These are phyloP conservation scores for Xiphophorus birchmanni DNA, from an alignment of 2,797 vertebrate species.

Conservation along the genomic window DNA sequence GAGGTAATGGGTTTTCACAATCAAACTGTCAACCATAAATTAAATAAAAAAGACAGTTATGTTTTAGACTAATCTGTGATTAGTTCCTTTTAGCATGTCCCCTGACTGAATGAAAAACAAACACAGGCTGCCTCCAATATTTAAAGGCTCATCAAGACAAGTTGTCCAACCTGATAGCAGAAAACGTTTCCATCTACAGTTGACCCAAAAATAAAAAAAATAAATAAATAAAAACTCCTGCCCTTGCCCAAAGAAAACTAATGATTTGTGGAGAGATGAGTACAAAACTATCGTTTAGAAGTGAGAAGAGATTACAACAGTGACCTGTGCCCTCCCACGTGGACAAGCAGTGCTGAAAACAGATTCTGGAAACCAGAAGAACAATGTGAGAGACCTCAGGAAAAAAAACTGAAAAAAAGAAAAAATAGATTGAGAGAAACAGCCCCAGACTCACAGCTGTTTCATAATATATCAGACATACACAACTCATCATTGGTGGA, in stretches of 20 bases:
- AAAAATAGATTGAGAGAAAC: background rate
- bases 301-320: constrained; percentile 58
- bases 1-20: constrained; percentile 84
- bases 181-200: constrained; percentile 14
- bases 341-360: constrained; percentile 69
- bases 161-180: constrained; percentile 1
- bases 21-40: constrained; percentile 80
- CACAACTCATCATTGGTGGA: constrained; percentile 54
- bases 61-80: constrained; percentile 64
- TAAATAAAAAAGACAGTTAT: constrained; percentile 38
- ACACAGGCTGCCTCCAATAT: constrained; percentile 47
- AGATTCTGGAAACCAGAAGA: constrained; percentile 49
- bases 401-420: too few species aligned
- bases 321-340: constrained; percentile 63
- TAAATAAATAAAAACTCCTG: constrained; percentile 34
- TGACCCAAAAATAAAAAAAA: background rate
- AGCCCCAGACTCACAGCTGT: constrained; percentile 32
- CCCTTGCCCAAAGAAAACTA: constrained; percentile 30
- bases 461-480: constrained; percentile 31
- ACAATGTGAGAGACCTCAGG: constrained; percentile 53
- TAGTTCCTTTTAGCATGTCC: constrained; percentile 51
- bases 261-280: constrained; percentile 31
- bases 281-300: constrained; percentile 39
- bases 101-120: constrained; percentile 35
- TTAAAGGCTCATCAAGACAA: constrained; percentile 24